Evolutionary conservation across 2,888 invertebrate species (phyloP).

Genomic region (Ormyrus nitidulus): DNA sequence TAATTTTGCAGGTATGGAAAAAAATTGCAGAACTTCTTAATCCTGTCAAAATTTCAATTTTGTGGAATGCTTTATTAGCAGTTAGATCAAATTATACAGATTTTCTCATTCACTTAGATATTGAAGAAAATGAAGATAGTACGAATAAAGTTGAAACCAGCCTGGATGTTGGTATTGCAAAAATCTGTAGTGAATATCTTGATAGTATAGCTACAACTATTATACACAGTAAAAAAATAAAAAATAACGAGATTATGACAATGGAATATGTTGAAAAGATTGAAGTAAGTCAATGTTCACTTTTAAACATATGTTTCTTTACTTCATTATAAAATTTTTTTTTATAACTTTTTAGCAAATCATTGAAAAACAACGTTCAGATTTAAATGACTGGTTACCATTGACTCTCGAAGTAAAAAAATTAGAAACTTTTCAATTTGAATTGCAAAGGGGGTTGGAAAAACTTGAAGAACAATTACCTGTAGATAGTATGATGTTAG

Average conservation of each 20-base stretch:
- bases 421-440: conserved; percentile 62
- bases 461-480: conserved; percentile 59
- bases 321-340: neutral
- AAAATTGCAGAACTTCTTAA: conserved; percentile 63
- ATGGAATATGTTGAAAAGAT: conserved; percentile 67
- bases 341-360: conserved; percentile 45
- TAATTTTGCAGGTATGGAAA: conserved; percentile 63
- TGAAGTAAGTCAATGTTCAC: conserved; percentile 60
- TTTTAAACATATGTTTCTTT: neutral
- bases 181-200: conserved; percentile 65
- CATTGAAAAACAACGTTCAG: conserved; percentile 52
- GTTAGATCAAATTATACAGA: conserved; percentile 64
- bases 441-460: conserved; percentile 63
- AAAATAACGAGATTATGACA: conserved; percentile 59
- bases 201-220: conserved; percentile 60
- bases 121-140: conserved; percentile 54
- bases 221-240: conserved; percentile 58
- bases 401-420: conserved; percentile 67
- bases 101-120: conserved; percentile 62
- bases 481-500: conserved; percentile 54
- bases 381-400: conserved; percentile 66
- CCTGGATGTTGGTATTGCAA: conserved; percentile 64
- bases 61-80: conserved; percentile 67
- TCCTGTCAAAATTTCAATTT: conserved; percentile 62
- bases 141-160: conserved; percentile 45